Base-by-base conservation (phyloP, 2,797 vertebrate species). In the Dicrostonyx torquatus region DNA sequence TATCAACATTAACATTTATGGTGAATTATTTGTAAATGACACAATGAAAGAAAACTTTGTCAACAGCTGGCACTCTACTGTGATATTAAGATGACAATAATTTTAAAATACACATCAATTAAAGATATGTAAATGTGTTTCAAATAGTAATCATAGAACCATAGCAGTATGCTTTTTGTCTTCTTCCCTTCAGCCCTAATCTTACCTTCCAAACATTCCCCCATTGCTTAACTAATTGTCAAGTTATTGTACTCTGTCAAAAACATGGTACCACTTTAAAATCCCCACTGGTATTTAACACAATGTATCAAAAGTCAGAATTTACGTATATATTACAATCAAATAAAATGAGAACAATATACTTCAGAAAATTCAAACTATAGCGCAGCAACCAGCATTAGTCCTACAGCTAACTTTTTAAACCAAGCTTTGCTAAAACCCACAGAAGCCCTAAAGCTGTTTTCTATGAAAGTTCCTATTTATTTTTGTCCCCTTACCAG, bases 1-100 rank as follows among this genome's bases (percentile, higher is more conserved):
- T 70, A 62, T 93, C 76, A 50, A 94, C 64, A 62, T 48, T 89
- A 76, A 53, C 22, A 91, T 26, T 93, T 79, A 93, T 53, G 11
- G 85, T 14, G 40, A 95, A 83, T 37, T 80, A 37, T 37, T 73
- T 15, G 5, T 37, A 73, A 50, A 24, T 20, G 43, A 43, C 43
- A n/a, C 6, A 78, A 0, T 77, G 45, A 87, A 55, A 89, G 45
- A 87, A 55, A 89, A 91, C 11, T 48, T 68, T 72, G 5, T 77
- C 55, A 80, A 18, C 58, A 87, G 17, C 2, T 70, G 29, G 15
- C 24, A 77, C 18, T 85, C 40, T 40, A 70, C 2, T 24, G 37
- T 82, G 68, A 77, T 77, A 79, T 82, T 72, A 50, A 91, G 43
- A 86, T 18, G 6, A 55, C 2, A 34, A 88, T 31, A 75, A 86